Percentiles rank a stretch among this genome's conserved stretches.
Evolutionary conservation across 2,113 vertebrate genomes (phyloP).

Genomic region (Catagonus wagneri): DNA sequence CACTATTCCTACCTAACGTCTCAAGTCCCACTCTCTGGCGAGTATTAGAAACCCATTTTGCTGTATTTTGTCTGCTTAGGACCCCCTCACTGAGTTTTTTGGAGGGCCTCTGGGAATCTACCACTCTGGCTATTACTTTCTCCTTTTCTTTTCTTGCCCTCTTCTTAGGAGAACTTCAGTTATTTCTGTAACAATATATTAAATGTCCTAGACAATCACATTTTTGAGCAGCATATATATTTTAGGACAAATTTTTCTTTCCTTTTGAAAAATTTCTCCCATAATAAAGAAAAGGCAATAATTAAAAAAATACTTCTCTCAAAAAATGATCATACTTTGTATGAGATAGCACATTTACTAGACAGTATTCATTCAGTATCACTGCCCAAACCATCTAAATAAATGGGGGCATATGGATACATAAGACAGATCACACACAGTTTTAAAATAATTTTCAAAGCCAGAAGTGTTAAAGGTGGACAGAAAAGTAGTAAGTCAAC

Average conservation of each 20-base stretch:
- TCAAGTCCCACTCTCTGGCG: neutral
- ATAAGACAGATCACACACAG: neutral
- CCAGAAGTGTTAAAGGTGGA: neutral
- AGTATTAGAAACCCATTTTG: neutral
- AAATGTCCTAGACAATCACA: neutral
- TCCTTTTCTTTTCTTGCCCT: neutral
- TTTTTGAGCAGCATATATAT: constrained; percentile 27
- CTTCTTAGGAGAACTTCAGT: constrained; percentile 1
- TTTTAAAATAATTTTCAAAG: constrained; percentile 49
- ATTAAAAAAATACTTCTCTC: constrained; percentile 49
- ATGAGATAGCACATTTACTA: constrained; percentile 45
- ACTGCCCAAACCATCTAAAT: constrained; percentile 25
- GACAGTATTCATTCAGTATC: constrained; percentile 44
- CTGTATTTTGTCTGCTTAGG: neutral
- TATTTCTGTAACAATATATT: constrained; percentile 38
- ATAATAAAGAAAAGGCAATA: constrained; percentile 52
- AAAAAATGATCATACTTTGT: constrained; percentile 62
- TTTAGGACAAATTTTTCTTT: constrained; percentile 27
- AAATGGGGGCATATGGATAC: neutral
- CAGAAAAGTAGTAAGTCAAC: constrained; percentile 33
- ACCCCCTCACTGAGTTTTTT: too few relatives aligned
- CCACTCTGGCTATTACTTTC: neutral
- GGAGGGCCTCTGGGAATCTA: neutral
- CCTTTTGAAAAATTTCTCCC: constrained; percentile 46
- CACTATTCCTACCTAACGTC: neutral